Evolutionary conservation across 92 coral and sea anemone genomes (phyloP).

Genomic region (Porites rus): DNA sequence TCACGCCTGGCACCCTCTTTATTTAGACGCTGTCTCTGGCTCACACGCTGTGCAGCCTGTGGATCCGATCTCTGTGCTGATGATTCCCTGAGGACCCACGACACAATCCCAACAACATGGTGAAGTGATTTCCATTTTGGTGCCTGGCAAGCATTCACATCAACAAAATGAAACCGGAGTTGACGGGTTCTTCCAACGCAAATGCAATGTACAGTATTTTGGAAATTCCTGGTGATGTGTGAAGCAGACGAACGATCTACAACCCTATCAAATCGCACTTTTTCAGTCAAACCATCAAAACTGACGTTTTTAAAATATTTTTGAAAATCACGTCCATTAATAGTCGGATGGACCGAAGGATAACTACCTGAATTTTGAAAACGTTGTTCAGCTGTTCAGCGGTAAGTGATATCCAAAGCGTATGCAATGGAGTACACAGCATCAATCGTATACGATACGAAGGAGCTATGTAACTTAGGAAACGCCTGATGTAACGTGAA

Average conservation of each 20-base stretch:
- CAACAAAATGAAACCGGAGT: too few species aligned
- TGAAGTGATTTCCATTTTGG: too few species aligned
- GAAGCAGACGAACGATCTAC: background rate
- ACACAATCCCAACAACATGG: too few species aligned
- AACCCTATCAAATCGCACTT: background rate
- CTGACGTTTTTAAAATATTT: background rate
- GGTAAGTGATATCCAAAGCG: background rate
- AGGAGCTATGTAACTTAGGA: background rate
- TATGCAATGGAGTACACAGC: conserved; percentile 6
- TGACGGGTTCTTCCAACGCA: too few species aligned
- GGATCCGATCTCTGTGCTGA: too few species aligned
- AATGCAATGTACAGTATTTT: background rate
- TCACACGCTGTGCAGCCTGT: too few species aligned
- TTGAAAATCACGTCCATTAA: background rate
- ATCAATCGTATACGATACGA: conserved; percentile 1
- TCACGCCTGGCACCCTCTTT: too few species aligned
- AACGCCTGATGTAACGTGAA: background rate
- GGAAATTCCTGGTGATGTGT: background rate
- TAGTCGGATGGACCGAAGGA: background rate
- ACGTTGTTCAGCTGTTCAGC: background rate
- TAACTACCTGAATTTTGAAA: background rate
- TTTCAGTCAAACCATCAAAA: background rate
- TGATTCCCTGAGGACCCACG: too few species aligned
- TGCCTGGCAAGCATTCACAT: too few species aligned
- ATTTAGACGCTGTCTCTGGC: too few species aligned